Evolutionary conservation across 2,113 vertebrate species (phyloP), one percentile per base, ranked within the genome.

Genomic region (Gallinago paraguaiae): DNA sequence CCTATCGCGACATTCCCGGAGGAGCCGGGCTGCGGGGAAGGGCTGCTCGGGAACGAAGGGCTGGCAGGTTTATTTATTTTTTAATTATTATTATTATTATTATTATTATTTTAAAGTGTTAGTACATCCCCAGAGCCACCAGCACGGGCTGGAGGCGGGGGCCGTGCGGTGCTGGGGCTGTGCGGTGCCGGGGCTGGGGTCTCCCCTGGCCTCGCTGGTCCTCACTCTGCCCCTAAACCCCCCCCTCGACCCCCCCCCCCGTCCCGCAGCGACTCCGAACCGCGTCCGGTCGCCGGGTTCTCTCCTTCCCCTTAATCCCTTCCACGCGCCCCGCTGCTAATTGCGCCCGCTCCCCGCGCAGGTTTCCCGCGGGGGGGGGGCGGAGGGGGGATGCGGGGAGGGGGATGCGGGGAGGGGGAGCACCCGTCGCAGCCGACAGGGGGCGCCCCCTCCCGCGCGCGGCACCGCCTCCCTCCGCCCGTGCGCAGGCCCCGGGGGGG

Each of bases 371-470:
- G 65, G 90, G 88, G 51, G 18, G 46, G 65, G n/a, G 90, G 83
- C 90, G 51, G 22, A 37, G 61, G n/a, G 90, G 83, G 91, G 37
- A 39, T 9, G 37, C 37, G 37, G 43, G 14, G 43, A 6, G 43
- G 17, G 14, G 15, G 43, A 7, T 15, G 37, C 37, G n/a, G 54
- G 22, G 45, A 61, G 35, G 90, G 83, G 92, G 54, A 22, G 1
- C 23, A 22, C 95, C 95, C 10, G 72, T 88, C 57, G 94, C 71
- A 84, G 97, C 98, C 98, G 97, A 98, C 84, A 98, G 98, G 98
- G 98, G 98, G 97, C 97, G 97, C 98, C 90, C 69, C 56, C 78
- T 64, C 41, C 79, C 93, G 41, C 85, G 89, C 95, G 37, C 37
- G 37, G 37, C 37, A 37, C 37, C 37, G 37, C 37, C 37, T 37